Evolutionary conservation across 2,113 vertebrate genomes (phyloP), one percentile per base, ranked within the genome.

Genomic region (Xiphophorus maculatus): DNA sequence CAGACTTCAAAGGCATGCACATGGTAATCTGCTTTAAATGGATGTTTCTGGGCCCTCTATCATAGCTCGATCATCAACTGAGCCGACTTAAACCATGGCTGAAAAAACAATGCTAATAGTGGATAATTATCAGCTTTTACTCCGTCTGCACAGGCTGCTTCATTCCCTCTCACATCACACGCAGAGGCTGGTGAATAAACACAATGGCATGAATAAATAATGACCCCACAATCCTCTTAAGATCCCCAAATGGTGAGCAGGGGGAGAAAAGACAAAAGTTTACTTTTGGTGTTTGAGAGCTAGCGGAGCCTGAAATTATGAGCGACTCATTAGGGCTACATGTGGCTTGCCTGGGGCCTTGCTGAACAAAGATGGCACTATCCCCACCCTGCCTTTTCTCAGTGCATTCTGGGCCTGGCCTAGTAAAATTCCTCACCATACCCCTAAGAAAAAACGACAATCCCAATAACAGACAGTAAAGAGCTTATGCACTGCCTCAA

Each of bases 131-230:
- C 81, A 83, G 80, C 89, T 90, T 88, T 93, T 86, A 88, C 85
- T 91, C 77, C 25, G 40, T 74, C 87, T 86, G 82, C 76, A 74
- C 81, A 74, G 12, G 85, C 82, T 82, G 76, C 75, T 87, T 68
- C 76, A 71, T 87, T 86, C 83, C 75, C 77, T 82, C 86, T 82
- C 74, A 84, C 81, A 81, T 89, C 85, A 87, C 85, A 87, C 77
- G 84, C 77, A 84, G 79, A 89, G 69, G 79, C 80, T 91, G 87
- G 82, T 86, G 84, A 89, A 94, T 88, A 89, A 93, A 94, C 87
- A 94, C 91, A 91, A 88, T 89, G 86, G 81, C 85, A 91, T 88
- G 88, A 93, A 94, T 92, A 91, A 94, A 91, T 94, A 91, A 93
- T 91, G 83, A 91, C 80, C 84, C 84, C 89, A 79, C 88, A 93